Conservation (phyloP, 2,113 vertebrate genomes). For the Vulpes vulpes region DNA sequence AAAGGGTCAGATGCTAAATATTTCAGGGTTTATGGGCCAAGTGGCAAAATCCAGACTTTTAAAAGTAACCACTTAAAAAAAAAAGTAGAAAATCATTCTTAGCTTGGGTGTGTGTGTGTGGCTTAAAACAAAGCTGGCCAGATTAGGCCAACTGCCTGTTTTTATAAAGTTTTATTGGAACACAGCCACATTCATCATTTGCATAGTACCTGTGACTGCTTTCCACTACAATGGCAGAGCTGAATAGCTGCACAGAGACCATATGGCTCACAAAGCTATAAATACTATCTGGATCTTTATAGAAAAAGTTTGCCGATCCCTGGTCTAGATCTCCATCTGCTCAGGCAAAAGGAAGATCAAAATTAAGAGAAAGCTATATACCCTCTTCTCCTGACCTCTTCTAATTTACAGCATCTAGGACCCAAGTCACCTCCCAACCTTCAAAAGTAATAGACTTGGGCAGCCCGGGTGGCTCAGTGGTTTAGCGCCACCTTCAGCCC, state of each 20-base stretch:
- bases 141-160: not conserved
- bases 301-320: not conserved
- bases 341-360: not conserved
- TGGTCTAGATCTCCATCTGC: not conserved
- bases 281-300: not conserved
- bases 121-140: not conserved
- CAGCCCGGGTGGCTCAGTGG: no score
- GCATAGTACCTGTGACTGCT: not conserved
- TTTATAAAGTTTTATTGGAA: not conserved
- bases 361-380: not conserved
- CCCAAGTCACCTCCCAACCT: not conserved
- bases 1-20: not conserved
- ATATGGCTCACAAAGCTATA: not conserved
- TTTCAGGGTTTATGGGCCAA: not conserved
- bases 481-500: no score
- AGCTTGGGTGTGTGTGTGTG: not conserved
- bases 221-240: not conserved
- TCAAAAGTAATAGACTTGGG: not conserved
- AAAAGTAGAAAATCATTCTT: conserved; percentile 9
- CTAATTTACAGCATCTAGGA: not conserved
- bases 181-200: not conserved
- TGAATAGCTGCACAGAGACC: not conserved
- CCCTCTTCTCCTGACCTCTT: not conserved
- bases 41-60: not conserved
- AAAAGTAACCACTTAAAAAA: not conserved